Evolutionary conservation across 2,888 invertebrate species (phyloP).

Genomic region (Drosophila prostipennis): DNA sequence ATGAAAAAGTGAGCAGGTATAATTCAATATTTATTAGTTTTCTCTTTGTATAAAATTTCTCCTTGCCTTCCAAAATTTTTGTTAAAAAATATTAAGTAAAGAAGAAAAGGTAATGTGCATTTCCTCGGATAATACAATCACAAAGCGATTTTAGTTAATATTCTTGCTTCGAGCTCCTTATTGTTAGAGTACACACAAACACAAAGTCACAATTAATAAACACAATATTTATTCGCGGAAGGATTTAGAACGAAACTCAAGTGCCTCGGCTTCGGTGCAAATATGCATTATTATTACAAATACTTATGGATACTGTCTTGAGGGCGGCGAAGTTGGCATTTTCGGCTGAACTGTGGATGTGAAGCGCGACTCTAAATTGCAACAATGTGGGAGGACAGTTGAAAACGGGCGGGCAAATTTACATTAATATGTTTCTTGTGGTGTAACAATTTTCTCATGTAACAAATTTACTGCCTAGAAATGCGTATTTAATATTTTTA

Average conservation of each 20-base stretch:
- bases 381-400: constrained; percentile 53
- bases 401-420: constrained; percentile 42
- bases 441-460: constrained; percentile 48
- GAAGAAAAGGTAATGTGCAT: constrained; percentile 61
- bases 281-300: constrained; percentile 63
- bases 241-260: constrained; percentile 34
- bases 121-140: constrained; percentile 72
- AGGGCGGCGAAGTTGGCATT: constrained; percentile 59
- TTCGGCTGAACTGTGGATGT: constrained; percentile 34
- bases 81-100: constrained; percentile 28
- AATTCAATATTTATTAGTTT: constrained; percentile 42
- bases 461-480: constrained; percentile 79
- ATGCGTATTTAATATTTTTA: constrained; percentile 58
- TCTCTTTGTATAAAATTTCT: constrained; percentile 39
- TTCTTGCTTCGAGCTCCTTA: constrained; percentile 74
- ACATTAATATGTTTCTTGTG: constrained; percentile 47
- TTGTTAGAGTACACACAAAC: constrained; percentile 68
- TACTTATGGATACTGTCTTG: constrained; percentile 71
- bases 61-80: constrained; percentile 27
- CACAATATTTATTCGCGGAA: constrained; percentile 64
- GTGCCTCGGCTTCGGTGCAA: constrained; percentile 43
- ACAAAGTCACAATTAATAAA: constrained; percentile 65
- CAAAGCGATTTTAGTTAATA: constrained; percentile 57
- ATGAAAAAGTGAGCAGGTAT: neutral
- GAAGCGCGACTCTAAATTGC: constrained; percentile 50